Evolutionary conservation across 1,140 invertebrate genomes (phyloP).

Genomic region (Cyrtorhinus lividipennis): DNA sequence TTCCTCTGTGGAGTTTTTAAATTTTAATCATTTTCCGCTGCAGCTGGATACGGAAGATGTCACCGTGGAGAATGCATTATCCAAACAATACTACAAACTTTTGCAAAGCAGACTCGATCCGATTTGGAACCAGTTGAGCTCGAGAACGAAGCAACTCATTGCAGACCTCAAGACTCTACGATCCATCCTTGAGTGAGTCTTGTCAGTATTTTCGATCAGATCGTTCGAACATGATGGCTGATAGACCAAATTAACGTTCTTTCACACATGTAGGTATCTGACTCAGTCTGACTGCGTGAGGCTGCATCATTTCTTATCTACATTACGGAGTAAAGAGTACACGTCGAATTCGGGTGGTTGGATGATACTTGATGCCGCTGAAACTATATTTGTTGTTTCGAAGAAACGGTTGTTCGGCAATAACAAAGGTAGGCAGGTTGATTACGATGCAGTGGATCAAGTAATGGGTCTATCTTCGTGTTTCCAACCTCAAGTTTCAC

Average conservation of each 20-base stretch:
- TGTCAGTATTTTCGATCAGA: constrained; percentile 11
- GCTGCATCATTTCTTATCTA: constrained; percentile 67
- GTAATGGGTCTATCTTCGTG: neutral
- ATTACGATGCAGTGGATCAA: too few species aligned
- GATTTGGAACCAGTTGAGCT: constrained; percentile 85
- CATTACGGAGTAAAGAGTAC: constrained; percentile 69
- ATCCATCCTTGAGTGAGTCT: constrained; percentile 59
- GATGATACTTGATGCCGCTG: constrained; percentile 77
- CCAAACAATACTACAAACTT: constrained; percentile 83
- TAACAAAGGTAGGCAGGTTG: constrained; percentile 42
- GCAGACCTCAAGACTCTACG: constrained; percentile 83
- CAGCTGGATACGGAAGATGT: constrained; percentile 65
- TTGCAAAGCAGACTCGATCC: constrained; percentile 78
- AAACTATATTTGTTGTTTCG: constrained; percentile 68
- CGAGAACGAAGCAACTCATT: constrained; percentile 73
- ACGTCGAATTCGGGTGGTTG: constrained; percentile 74
- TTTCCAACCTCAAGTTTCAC: too few species aligned
- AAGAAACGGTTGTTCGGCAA: constrained; percentile 31
- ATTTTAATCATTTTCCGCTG: constrained; percentile 23
- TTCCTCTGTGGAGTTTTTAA: neutral
- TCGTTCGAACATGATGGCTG: too few species aligned
- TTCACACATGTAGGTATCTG: constrained; percentile 46
- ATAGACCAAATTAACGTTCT: too few species aligned
- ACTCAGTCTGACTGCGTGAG: constrained; percentile 80
- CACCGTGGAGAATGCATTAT: constrained; percentile 83